A percentile compares a stretch with the other conserved stretches of the same genome.
Evolutionary conservation across 2,113 vertebrate genomes (phyloP).

Genomic region (Lepisosteus oculatus): DNA sequence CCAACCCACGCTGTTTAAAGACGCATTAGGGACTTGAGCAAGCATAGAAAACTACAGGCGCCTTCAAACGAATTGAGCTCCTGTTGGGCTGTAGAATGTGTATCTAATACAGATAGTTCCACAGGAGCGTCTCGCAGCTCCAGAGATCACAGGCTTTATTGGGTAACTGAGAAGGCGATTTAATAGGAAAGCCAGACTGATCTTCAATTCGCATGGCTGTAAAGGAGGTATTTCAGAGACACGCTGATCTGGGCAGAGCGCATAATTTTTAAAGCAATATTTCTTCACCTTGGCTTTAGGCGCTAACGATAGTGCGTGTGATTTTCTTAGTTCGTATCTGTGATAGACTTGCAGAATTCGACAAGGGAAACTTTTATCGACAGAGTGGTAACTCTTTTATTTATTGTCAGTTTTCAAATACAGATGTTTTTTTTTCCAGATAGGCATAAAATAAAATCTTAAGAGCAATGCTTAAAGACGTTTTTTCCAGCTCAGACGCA

Average conservation of each 20-base stretch:
- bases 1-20: too few species aligned
- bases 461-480: too few species aligned
- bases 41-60: not conserved
- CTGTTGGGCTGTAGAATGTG: constrained; percentile 4
- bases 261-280: constrained; percentile 34
- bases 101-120: constrained; percentile 21
- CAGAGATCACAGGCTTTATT: constrained; percentile 48
- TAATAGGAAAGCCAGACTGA: constrained; percentile 35
- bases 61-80: not conserved
- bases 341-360: too few species aligned
- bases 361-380: too few species aligned
- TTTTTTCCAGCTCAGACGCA: too few species aligned
- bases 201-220: constrained; percentile 40
- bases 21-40: not conserved
- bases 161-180: constrained; percentile 50
- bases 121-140: constrained; percentile 42
- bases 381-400: too few species aligned
- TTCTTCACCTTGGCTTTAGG: constrained; percentile 9
- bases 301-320: too few species aligned
- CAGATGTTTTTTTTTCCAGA: too few species aligned
- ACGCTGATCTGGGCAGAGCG: constrained; percentile 34
- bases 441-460: too few species aligned
- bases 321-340: too few species aligned
- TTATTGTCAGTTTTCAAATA: too few species aligned
- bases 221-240: constrained; percentile 41